phyloP scores from a whole-genome alignment of 2,888 invertebrate genomes.

The Plebejus argus region DNA sequence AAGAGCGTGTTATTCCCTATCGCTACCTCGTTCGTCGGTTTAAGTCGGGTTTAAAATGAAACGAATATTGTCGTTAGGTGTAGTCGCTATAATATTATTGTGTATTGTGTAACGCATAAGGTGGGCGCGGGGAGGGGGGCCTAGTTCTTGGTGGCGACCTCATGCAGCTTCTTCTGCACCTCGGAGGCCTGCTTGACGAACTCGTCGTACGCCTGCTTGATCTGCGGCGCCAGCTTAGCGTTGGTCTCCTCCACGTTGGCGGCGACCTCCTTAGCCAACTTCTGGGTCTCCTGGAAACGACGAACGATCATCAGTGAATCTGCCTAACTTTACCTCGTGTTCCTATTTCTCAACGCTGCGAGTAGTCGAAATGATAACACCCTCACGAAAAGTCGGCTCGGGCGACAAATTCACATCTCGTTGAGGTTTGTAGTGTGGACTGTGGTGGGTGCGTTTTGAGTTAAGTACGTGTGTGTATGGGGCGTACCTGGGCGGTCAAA shows the following conservation, averaged over 20 bases:
- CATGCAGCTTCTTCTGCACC: constrained; percentile 68
- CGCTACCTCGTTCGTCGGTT: neutral
- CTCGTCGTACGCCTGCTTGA: constrained; percentile 67
- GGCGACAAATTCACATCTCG: too few relatives aligned
- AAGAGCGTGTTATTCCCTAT: too few relatives aligned
- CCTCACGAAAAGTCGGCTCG: too few relatives aligned
- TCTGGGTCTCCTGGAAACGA: constrained; percentile 59
- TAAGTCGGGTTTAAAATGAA: neutral
- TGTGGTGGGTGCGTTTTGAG: neutral
- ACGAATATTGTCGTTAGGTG: neutral
- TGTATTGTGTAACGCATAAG: neutral
- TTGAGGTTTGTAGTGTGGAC: too few relatives aligned
- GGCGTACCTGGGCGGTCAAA: constrained; percentile 55
- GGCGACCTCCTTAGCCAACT: constrained; percentile 63
- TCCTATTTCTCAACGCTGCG: too few relatives aligned
- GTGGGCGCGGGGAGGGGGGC: constrained; percentile 19
- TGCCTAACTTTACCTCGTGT: neutral
- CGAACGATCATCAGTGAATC: neutral
- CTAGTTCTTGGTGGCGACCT: constrained; percentile 66
- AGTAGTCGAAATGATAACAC: too few relatives aligned
- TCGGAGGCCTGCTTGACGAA: constrained; percentile 62
- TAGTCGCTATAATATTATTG: neutral
- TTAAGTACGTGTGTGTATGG: neutral
- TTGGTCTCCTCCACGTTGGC: constrained; percentile 61
- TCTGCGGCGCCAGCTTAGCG: constrained; percentile 65